phyloP scores from a whole-genome alignment of 2,797 vertebrate species.

The Hoplostethus atlanticus region DNA sequence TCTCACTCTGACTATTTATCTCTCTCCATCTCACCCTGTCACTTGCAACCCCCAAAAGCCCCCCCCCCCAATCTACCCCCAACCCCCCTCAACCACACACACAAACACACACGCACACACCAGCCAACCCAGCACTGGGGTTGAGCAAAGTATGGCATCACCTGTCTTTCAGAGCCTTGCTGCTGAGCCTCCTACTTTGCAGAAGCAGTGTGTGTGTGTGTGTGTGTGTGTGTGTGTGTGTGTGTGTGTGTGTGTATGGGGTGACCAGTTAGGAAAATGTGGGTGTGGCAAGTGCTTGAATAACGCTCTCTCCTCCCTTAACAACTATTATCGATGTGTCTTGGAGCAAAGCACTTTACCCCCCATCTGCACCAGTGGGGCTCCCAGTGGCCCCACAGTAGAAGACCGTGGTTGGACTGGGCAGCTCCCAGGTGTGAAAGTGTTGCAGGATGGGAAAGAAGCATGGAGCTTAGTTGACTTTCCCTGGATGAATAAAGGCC shows the following conservation, averaged over 20 bases:
- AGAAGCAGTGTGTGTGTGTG: slow-evolving; percentile 8
- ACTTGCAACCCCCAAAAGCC: slow-evolving; percentile 39
- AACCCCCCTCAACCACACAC: neutral
- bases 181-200: slow-evolving; percentile 49
- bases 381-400: slow-evolving; percentile 21
- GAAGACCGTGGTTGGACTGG: neutral
- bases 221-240: slow-evolving; percentile 8
- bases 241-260: neutral
- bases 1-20: slow-evolving; percentile 75
- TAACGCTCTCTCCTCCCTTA: neutral
- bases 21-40: slow-evolving; percentile 68
- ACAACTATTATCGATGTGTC: slow-evolving; percentile 42
- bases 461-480: neutral
- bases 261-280: neutral
- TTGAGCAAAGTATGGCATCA: slow-evolving; percentile 59
- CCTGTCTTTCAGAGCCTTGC: slow-evolving; percentile 44
- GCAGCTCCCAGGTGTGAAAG: too few relatives aligned
- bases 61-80: neutral
- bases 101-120: neutral
- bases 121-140: slow-evolving; percentile 38
- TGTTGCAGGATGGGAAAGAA: too few relatives aligned
- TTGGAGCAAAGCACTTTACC: slow-evolving; percentile 53
- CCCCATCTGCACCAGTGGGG: slow-evolving; percentile 26
- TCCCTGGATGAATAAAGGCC: slow-evolving; percentile 1
- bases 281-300: too few relatives aligned